Evolutionary conservation across 2,113 vertebrate species (phyloP).

Genomic region (Phyllostomus discolor): DNA sequence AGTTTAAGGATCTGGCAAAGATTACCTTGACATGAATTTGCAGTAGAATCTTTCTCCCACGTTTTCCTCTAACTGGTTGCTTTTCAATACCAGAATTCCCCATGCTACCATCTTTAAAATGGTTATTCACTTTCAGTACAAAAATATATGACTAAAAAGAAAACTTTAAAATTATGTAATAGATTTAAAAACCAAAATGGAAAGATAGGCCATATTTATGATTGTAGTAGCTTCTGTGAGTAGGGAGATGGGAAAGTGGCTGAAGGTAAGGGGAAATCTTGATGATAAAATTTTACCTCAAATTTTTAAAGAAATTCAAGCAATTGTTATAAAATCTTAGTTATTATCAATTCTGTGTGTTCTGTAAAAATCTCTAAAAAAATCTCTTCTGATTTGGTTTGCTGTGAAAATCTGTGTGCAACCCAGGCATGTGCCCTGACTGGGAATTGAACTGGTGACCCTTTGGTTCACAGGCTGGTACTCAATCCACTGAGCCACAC

Average conservation of each 20-base stretch:
- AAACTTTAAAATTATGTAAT: neutral
- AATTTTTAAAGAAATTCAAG: neutral
- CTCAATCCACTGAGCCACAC: too few relatives aligned
- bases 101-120: neutral
- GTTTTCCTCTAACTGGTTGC: neutral
- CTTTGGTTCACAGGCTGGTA: too few relatives aligned
- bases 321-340: neutral
- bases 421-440: too few relatives aligned
- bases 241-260: neutral
- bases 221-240: neutral
- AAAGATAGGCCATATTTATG: neutral
- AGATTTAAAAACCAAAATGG: neutral
- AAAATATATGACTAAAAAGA: neutral
- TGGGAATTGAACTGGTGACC: too few relatives aligned
- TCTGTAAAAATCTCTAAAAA: neutral
- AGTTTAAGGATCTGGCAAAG: neutral
- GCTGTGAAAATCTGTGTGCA: neutral
- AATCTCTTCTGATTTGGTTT: neutral
- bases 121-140: neutral
- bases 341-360: neutral
- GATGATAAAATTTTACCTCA: neutral
- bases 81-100: neutral
- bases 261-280: neutral
- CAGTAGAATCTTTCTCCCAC: neutral
- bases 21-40: neutral